Evolutionary conservation across 2,113 vertebrate species (phyloP), one percentile per base, ranked within the genome.

Genomic region (Chrysochloris asiatica): DNA sequence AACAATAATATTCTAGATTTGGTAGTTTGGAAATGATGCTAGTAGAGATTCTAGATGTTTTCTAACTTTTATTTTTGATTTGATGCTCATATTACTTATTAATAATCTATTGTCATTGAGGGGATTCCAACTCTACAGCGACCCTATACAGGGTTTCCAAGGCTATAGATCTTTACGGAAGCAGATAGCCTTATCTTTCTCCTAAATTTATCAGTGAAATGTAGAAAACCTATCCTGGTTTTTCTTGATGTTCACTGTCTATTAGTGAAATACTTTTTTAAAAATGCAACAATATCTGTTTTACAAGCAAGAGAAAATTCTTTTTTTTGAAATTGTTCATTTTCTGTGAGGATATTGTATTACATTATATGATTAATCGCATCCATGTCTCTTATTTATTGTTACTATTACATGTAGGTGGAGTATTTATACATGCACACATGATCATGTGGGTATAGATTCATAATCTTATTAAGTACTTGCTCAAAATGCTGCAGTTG

Each of bases 141-240:
- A n/a, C n/a, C n/a, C n/a, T n/a, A n/a, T n/a, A n/a, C n/a, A n/a
- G n/a, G n/a, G n/a, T n/a, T n/a, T n/a, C n/a, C n/a, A n/a, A n/a
- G n/a, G n/a, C n/a, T n/a, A n/a, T n/a, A n/a, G n/a, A n/a, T n/a
- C n/a, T n/a, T n/a, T n/a, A n/a, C n/a, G n/a, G n/a, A n/a, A n/a
- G n/a, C n/a, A n/a, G n/a, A n/a, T n/a, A n/a, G n/a, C n/a, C n/a
- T n/a, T n/a, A n/a, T n/a, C n/a, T n/a, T n/a, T n/a, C n/a, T n/a
- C n/a, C n/a, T n/a, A n/a, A n/a, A 88, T 22, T 77, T 91, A 83
- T 8, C 45, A 82, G 10, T 72, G 16, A 91, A 22, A 86, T 87
- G 43, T 84, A 65, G 14, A 79, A 82, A 83, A 45, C 8, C 16
- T 61, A 28, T 69, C 61, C 17, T 81, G 45, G 22, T 52, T 86